Evolutionary conservation across 2,797 vertebrate genomes (phyloP).

Genomic region (Sebastolobus altivelis): DNA sequence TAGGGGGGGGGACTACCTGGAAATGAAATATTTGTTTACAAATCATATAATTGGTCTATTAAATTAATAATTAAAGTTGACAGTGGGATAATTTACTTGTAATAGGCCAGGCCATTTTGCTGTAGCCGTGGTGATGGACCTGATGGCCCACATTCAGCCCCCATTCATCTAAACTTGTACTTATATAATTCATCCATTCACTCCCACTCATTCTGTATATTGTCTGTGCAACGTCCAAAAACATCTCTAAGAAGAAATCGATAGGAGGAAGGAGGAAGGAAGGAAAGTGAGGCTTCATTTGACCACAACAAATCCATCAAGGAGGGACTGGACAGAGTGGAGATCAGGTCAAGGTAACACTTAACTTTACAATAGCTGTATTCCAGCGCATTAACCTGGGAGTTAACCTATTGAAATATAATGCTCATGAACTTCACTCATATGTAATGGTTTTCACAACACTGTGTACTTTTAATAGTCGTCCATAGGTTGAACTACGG

Average conservation of each 20-base stretch:
- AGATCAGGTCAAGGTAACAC: constrained; percentile 66
- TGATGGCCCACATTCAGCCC: constrained; percentile 16
- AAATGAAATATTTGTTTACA: constrained; percentile 24
- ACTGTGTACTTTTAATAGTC: constrained; percentile 10
- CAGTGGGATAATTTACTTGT: not conserved
- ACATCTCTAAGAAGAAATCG: constrained; percentile 53
- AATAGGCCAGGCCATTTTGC: not conserved
- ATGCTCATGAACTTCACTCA: constrained; percentile 51
- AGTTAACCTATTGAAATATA: constrained; percentile 58
- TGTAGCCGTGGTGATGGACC: constrained; percentile 8
- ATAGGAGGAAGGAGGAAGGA: constrained; percentile 49
- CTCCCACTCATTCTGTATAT: constrained; percentile 60
- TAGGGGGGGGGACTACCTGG: not conserved
- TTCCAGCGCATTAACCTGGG: constrained; percentile 64
- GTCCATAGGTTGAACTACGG: constrained; percentile 26
- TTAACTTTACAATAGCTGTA: constrained; percentile 61
- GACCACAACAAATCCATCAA: constrained; percentile 64
- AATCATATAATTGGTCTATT: not conserved
- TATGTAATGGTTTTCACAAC: constrained; percentile 24
- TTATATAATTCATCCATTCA: constrained; percentile 53
- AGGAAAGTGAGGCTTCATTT: constrained; percentile 46
- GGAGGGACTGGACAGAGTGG: constrained; percentile 49
- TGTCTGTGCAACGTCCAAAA: constrained; percentile 46
- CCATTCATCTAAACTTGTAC: constrained; percentile 23
- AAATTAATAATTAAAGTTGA: constrained; percentile 19